These are phyloP conservation scores for Elaphurus davidianus DNA, from an alignment of 2,113 vertebrate genomes.

Conservation along the genomic window DNA sequence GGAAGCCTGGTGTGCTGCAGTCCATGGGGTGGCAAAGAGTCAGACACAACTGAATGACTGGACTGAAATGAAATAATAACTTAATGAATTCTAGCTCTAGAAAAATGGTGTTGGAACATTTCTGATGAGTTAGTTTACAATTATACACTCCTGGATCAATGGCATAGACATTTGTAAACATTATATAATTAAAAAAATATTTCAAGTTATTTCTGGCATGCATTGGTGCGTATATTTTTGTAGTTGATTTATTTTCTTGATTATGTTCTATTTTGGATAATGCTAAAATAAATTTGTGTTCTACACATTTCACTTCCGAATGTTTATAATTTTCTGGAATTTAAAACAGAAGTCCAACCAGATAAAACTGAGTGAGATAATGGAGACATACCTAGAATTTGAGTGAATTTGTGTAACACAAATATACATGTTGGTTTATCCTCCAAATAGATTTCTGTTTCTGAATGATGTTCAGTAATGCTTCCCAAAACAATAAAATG, in stretches of 20 bases:
- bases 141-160: background rate
- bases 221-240: conserved; percentile 30
- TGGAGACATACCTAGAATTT: conserved; percentile 4
- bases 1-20: background rate
- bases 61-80: background rate
- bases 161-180: conserved; percentile 45
- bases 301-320: conserved; percentile 34
- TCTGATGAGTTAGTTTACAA: conserved; percentile 44
- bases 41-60: background rate
- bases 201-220: conserved; percentile 36
- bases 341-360: conserved; percentile 46
- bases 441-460: background rate
- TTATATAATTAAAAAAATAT: conserved; percentile 24
- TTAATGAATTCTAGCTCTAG: background rate
- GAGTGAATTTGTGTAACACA: background rate
- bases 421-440: background rate
- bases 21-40: background rate
- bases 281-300: conserved; percentile 17
- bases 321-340: background rate
- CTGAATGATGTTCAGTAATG: background rate
- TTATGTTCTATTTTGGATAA: conserved; percentile 36
- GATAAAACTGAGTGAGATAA: conserved; percentile 32
- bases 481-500: background rate
- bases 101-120: conserved; percentile 25
- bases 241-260: conserved; percentile 47